A percentile compares a stretch with the other conserved stretches of the same genome.
Evolutionary conservation across 1,140 invertebrate species (phyloP).

Genomic region (Samia ricini): DNA sequence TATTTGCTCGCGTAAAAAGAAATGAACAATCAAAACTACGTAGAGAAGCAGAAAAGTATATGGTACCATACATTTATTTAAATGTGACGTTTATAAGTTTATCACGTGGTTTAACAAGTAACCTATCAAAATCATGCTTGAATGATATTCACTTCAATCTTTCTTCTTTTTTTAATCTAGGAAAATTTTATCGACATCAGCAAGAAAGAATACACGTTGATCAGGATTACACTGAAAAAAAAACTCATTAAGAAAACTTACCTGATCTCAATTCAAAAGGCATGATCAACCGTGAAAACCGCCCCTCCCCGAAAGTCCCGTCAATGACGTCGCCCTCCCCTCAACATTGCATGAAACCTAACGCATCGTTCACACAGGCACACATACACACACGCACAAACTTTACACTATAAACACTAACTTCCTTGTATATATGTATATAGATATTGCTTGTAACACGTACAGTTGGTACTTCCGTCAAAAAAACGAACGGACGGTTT

Average conservation of each 20-base stretch:
- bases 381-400: constrained; percentile 31
- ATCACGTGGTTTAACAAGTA: neutral
- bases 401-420: neutral
- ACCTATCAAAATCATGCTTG: neutral
- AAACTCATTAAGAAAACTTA: constrained; percentile 43
- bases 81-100: neutral
- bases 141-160: neutral
- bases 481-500: constrained; percentile 36
- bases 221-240: neutral
- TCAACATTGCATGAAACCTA: constrained; percentile 44
- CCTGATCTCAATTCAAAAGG: constrained; percentile 72
- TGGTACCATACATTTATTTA: too few species aligned
- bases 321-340: constrained; percentile 50
- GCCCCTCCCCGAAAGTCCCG: constrained; percentile 52
- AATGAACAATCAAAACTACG: too few species aligned
- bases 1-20: too few species aligned
- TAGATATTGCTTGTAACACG: neutral
- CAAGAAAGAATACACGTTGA: neutral
- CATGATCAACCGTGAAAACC: constrained; percentile 63
- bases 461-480: constrained; percentile 37
- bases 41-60: too few species aligned
- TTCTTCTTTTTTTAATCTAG: neutral
- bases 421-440: neutral
- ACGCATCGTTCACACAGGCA: constrained; percentile 47
- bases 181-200: neutral